Evolutionary conservation across 2,888 invertebrate genomes (phyloP).

Genomic region (Tetropium fuscum): DNA sequence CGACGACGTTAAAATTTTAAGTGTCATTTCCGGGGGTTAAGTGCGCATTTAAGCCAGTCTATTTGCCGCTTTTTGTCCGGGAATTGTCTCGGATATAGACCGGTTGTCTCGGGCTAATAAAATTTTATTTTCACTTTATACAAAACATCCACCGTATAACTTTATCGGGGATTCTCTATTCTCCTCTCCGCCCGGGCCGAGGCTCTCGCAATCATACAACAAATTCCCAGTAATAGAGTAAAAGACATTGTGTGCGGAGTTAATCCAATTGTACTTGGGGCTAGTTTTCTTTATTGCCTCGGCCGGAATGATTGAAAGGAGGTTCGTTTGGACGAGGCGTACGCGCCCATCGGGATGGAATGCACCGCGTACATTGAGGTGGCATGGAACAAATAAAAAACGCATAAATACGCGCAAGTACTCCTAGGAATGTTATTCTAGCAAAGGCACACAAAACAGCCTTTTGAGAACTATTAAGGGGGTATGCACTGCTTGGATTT

Average conservation of each 20-base stretch:
- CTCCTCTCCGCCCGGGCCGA: slow-evolving; percentile 22
- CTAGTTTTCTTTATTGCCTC: slow-evolving; percentile 44
- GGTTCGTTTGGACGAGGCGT: slow-evolving; percentile 46
- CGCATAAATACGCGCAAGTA: too few species aligned
- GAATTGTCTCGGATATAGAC: slow-evolving; percentile 3
- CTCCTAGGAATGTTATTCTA: too few species aligned
- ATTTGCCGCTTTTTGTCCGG: too few species aligned
- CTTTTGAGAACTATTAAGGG: too few species aligned
- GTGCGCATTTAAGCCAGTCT: too few species aligned
- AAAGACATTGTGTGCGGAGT: slow-evolving; percentile 43
- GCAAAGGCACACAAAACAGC: too few species aligned
- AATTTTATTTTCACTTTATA: slow-evolving; percentile 24
- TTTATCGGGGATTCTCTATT: slow-evolving; percentile 36
- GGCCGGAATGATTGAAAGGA: slow-evolving; percentile 47
- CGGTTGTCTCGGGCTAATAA: not conserved
- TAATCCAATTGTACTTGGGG: slow-evolving; percentile 45
- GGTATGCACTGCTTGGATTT: too few species aligned
- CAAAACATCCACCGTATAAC: slow-evolving; percentile 33
- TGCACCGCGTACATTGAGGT: too few species aligned
- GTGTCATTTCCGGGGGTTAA: too few species aligned
- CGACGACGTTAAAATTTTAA: too few species aligned
- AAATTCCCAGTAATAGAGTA: slow-evolving; percentile 43
- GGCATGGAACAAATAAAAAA: too few species aligned
- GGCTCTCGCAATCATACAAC: slow-evolving; percentile 43
- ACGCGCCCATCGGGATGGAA: slow-evolving; percentile 36